Percentiles rank a stretch among this genome's conserved stretches.
These are phyloP conservation scores for Phortica okadai DNA, from an alignment of 2,888 invertebrate species.

Conservation along the genomic window DNA sequence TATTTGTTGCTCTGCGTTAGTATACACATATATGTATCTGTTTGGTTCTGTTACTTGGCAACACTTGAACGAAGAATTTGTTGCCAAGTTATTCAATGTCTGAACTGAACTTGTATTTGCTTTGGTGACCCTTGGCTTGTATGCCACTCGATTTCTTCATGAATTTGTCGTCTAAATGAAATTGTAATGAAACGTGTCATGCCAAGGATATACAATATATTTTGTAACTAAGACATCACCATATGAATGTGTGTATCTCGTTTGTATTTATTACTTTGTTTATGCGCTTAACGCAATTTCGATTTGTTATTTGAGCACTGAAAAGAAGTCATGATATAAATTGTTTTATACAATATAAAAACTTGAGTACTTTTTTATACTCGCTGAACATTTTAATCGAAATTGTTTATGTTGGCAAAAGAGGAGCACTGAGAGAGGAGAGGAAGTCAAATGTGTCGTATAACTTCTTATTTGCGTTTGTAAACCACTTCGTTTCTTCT, in stretches of 20 bases:
- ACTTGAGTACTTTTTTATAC: too few relatives aligned
- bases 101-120: conserved; percentile 17
- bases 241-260: not conserved
- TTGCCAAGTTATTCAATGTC: conserved; percentile 29
- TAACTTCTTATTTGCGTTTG: too few relatives aligned
- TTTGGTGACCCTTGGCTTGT: conserved; percentile 17
- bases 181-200: conserved; percentile 27
- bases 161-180: conserved; percentile 29
- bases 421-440: too few relatives aligned
- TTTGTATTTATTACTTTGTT: conserved; percentile 23
- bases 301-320: not conserved
- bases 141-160: not conserved
- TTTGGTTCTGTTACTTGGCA: conserved; percentile 25
- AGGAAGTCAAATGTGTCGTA: too few relatives aligned
- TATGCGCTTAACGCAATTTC: not conserved
- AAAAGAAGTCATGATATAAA: too few relatives aligned
- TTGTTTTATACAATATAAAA: too few relatives aligned
- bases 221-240: too few relatives aligned
- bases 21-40: not conserved
- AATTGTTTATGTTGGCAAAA: not conserved
- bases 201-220: not conserved
- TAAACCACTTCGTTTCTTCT: too few relatives aligned
- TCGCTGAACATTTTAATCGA: not conserved
- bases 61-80: conserved; percentile 16
- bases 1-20: not conserved